A percentile compares a stretch with the other conserved stretches of the same genome.
phyloP scores from a whole-genome alignment of 2,888 invertebrate genomes.

The Volucella zonaria region DNA sequence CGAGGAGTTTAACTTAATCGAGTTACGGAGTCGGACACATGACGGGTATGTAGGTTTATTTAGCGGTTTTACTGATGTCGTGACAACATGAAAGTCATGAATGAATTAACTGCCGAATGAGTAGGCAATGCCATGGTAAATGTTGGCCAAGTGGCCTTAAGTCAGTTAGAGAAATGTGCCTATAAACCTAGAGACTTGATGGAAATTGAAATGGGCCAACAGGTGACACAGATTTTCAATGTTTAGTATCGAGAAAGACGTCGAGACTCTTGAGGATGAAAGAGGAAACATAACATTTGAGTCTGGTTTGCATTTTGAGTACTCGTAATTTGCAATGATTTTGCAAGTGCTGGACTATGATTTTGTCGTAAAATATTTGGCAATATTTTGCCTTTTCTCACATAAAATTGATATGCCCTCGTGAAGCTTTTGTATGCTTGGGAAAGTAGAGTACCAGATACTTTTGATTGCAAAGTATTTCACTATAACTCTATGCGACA shows the following conservation, averaged over 20 bases:
- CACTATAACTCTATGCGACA: no score
- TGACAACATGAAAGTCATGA: slow-evolving; percentile 22
- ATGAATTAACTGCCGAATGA: background rate
- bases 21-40: no score
- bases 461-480: no score
- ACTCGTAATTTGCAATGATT: background rate
- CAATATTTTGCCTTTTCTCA: no score
- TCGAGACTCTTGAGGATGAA: background rate
- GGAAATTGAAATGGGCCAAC: slow-evolving; percentile 11
- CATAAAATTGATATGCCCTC: no score
- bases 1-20: slow-evolving; percentile 1
- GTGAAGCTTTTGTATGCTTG: no score
- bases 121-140: background rate
- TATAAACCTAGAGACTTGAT: slow-evolving; percentile 27
- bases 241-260: no score
- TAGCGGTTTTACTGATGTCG: slow-evolving; percentile 11
- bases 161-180: background rate
- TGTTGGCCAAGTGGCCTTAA: background rate
- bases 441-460: no score
- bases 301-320: background rate
- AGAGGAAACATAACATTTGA: background rate
- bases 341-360: no score
- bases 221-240: background rate
- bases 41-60: slow-evolving; percentile 12
- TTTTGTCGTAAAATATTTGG: no score